These are phyloP conservation scores for Aradophagus sp. DNA, from an alignment of 1,140 invertebrate genomes.

Conservation along the genomic window DNA sequence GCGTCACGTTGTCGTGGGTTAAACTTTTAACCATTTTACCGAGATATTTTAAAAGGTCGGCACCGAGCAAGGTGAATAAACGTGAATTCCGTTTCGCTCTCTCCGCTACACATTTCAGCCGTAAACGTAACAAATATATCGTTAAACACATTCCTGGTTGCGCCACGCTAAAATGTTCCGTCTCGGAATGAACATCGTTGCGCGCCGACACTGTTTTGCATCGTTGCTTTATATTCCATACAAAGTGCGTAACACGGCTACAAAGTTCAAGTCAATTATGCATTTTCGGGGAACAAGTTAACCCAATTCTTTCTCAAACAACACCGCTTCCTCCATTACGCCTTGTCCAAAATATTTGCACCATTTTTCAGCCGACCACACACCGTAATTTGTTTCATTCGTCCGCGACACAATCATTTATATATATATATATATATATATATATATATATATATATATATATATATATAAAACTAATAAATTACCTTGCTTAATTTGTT, in stretches of 20 bases:
- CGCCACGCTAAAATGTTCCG: constrained; percentile 22
- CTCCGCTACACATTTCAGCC: constrained; percentile 25
- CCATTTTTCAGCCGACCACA: too few species aligned
- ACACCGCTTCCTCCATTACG: too few species aligned
- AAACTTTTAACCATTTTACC: constrained; percentile 40
- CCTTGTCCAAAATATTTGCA: too few species aligned
- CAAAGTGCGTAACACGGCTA: constrained; percentile 16
- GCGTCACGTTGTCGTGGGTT: constrained; percentile 3
- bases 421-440: too few species aligned
- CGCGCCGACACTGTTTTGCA: constrained; percentile 20
- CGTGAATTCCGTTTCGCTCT: constrained; percentile 36
- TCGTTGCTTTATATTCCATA: constrained; percentile 33
- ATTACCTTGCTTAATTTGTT: too few species aligned
- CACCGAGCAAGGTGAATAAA: constrained; percentile 32
- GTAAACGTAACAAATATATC: constrained; percentile 52
- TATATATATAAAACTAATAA: too few species aligned
- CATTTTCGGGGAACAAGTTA: constrained; percentile 28
- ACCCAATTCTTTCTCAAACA: constrained; percentile 19
- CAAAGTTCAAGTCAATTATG: constrained; percentile 26
- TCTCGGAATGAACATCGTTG: constrained; percentile 27
- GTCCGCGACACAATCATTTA: too few species aligned
- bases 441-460: too few species aligned
- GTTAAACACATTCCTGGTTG: constrained; percentile 42
- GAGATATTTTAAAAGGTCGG: constrained; percentile 33
- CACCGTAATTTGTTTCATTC: too few species aligned